Conservation (phyloP, 2,797 vertebrate genomes). For the Propithecus perrieri region DNA sequence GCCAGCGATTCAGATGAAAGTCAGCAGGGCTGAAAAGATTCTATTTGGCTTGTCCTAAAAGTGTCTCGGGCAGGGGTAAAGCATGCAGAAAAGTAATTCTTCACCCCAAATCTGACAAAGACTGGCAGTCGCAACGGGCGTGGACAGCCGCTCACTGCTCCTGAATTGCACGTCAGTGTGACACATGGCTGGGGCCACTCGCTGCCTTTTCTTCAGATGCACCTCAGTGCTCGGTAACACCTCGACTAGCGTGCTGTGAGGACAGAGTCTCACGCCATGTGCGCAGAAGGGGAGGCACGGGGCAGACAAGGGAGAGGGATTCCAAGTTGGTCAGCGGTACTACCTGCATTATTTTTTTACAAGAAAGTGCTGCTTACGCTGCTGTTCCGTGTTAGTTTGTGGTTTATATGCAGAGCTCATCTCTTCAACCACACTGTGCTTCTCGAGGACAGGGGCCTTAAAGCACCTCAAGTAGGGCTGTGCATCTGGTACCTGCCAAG, state of each 20-base stretch:
- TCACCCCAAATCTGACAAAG: background rate
- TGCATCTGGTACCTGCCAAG: rapidly evolving
- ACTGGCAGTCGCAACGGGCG: rapidly evolving
- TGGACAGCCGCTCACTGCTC: background rate
- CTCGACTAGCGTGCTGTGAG: rapidly evolving
- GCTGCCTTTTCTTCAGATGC: background rate
- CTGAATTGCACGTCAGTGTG: rapidly evolving
- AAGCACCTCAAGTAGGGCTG: rapidly evolving
- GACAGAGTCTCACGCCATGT: rapidly evolving
- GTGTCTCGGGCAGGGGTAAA: background rate
- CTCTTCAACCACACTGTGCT: background rate
- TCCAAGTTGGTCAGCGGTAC: rapidly evolving
- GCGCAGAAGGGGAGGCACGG: rapidly evolving
- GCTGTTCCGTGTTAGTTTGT: rapidly evolving
- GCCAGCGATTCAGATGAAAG: background rate
- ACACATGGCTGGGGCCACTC: background rate
- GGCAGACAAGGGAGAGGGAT: rapidly evolving
- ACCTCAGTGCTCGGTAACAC: rapidly evolving
- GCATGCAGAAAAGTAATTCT: constrained; percentile 30
- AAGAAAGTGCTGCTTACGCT: background rate
- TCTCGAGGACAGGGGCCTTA: background rate
- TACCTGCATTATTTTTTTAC: background rate
- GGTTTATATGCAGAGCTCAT: background rate
- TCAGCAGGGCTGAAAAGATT: background rate
- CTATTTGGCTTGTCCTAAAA: background rate